Percentiles rank a stretch among this genome's conserved stretches.
phyloP scores from a whole-genome alignment of 1,140 invertebrate genomes.

The Anadara kagoshimensis region DNA sequence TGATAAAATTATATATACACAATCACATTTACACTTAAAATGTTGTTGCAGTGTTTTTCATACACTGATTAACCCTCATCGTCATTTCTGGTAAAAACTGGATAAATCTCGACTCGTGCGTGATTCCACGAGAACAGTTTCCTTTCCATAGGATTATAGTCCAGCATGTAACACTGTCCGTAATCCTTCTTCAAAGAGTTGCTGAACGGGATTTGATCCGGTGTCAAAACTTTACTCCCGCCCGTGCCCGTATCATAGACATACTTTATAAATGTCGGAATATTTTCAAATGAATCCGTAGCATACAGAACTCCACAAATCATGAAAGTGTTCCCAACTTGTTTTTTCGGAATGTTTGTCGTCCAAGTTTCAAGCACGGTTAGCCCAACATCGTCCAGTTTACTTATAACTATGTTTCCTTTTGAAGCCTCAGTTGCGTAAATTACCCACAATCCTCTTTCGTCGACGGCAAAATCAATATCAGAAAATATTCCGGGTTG shows the following conservation, averaged over 20 bases:
- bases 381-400: conserved; percentile 56
- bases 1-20: too few relatives aligned
- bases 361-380: conserved; percentile 58
- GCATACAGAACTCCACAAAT: conserved; percentile 67
- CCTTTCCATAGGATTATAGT: conserved; percentile 57
- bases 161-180: conserved; percentile 57
- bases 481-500: conserved; percentile 57
- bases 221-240: conserved; percentile 46
- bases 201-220: conserved; percentile 46
- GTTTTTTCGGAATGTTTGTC: conserved; percentile 57
- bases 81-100: conserved; percentile 6
- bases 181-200: conserved; percentile 48
- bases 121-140: conserved; percentile 65
- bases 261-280: conserved; percentile 62
- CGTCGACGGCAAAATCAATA: conserved; percentile 67
- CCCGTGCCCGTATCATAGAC: conserved; percentile 60
- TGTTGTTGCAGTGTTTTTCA: too few relatives aligned
- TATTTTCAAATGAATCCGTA: conserved; percentile 55
- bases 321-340: conserved; percentile 65
- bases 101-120: conserved; percentile 56
- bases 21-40: too few relatives aligned
- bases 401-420: conserved; percentile 63
- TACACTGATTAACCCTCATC: too few relatives aligned
- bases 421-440: conserved; percentile 57
- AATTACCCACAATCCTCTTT: conserved; percentile 65